Percentiles rank a stretch among this genome's conserved stretches.
These are phyloP conservation scores for Luehdorfia chinensis DNA, from an alignment of 1,140 invertebrate species.

Conservation along the genomic window DNA sequence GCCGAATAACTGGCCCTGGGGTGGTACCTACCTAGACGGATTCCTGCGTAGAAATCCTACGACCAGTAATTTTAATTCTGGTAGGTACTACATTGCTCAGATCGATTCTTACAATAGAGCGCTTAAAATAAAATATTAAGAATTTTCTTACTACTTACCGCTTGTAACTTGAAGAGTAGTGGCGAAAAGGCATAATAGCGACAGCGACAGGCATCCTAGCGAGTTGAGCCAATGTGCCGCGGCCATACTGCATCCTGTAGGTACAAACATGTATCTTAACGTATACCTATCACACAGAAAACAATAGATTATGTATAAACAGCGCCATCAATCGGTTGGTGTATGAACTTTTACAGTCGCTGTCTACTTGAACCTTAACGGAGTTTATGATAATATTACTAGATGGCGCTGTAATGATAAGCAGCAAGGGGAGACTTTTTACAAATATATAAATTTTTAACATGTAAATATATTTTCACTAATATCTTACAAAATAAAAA, in stretches of 20 bases:
- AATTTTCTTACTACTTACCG: constrained; percentile 78
- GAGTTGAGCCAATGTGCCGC: constrained; percentile 87
- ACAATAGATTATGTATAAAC: background rate
- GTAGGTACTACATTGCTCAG: too few species aligned
- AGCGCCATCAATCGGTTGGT: constrained; percentile 40
- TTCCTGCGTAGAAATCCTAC: too few species aligned
- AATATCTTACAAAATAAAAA: too few species aligned
- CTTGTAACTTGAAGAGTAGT: constrained; percentile 81
- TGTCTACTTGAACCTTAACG: background rate
- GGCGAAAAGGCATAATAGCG: constrained; percentile 83
- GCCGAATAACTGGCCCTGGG: too few species aligned
- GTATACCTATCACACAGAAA: background rate
- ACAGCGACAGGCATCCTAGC: constrained; percentile 86
- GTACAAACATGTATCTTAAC: constrained; percentile 22
- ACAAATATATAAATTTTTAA: too few species aligned
- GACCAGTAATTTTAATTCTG: too few species aligned
- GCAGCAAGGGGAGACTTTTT: too few species aligned
- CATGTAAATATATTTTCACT: too few species aligned
- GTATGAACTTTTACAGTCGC: too few species aligned
- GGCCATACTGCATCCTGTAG: constrained; percentile 88
- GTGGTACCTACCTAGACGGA: too few species aligned
- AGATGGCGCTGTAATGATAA: constrained; percentile 10
- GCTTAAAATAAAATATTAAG: too few species aligned
- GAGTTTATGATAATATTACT: background rate
- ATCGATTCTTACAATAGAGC: too few species aligned